Evolutionary conservation across 2,888 invertebrate species (phyloP), one percentile per base, ranked within the genome.

Genomic region (Dynastes grantii): DNA sequence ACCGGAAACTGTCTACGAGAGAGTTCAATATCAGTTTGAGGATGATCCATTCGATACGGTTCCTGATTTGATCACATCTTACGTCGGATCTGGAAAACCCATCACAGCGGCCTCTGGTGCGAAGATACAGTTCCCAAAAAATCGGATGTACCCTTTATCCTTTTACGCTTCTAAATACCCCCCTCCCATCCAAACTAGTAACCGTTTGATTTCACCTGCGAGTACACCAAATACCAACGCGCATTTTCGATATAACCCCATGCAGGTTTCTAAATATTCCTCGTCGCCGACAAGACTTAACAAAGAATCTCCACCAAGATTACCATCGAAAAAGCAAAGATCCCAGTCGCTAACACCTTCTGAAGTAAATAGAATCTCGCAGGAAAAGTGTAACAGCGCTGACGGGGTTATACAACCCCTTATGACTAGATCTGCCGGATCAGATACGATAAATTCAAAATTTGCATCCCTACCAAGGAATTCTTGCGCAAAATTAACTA

Each of bases 11-110:
- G 96, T 97, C 4, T 97, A 97, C 88, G 97, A 97, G 88, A 91
- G 95, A 83, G 94, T 97, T 45, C 96, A 97, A 87, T 98, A 95
- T 88, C 96, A 97, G 86, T 97, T 98, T 87, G 98, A 98, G 88
- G 97, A 97, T 85, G 96, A 97, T 87, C 94, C 96, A 0, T 98
- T 97, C 86, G 96, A 96, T 86, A 97, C 97, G 1, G 96, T 98
- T 27, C 95, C 97, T 0, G 97, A 97, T 88, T 92, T 98, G 77
- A 97, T 98, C 81, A 97, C 97, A 5, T 97, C 95, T 82, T 98
- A 98, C 87, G 97, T 98, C 32, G 96, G 96, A 1, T 96, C 96
- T 65, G 96, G 95, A 22, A 95, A 96, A 85, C 94, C 96, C 0
- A 95, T 98, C 85, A 97, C 98, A 1, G 93, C 93, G 5, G 95